A percentile compares a stretch with the other conserved stretches of the same genome.
Evolutionary conservation across 2,113 vertebrate genomes (phyloP).

Genomic region (Oncorhynchus gorbuscha): DNA sequence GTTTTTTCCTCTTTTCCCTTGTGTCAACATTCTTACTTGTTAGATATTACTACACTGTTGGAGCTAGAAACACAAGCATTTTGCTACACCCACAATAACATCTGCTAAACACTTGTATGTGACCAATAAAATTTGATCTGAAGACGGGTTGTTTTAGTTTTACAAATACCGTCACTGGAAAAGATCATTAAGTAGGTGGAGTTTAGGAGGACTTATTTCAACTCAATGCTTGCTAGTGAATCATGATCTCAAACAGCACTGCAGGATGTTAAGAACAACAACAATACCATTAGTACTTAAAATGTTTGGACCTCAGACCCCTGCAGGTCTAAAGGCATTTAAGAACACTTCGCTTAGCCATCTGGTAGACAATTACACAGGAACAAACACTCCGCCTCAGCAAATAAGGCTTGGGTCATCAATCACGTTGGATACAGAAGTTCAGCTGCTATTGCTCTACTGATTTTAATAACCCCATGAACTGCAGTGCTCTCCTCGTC

Average conservation of each 20-base stretch:
- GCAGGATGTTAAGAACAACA: slow-evolving; percentile 58
- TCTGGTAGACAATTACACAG: slow-evolving; percentile 82
- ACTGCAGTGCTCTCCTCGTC: slow-evolving; percentile 54
- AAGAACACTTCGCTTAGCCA: slow-evolving; percentile 82
- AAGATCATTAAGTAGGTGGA: slow-evolving; percentile 36
- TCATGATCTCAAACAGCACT: slow-evolving; percentile 47
- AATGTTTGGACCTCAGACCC: slow-evolving; percentile 68
- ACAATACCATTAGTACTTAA: slow-evolving; percentile 61
- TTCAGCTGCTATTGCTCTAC: slow-evolving; percentile 69
- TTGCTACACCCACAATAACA: too few species aligned
- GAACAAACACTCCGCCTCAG: slow-evolving; percentile 82
- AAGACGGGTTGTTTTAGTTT: slow-evolving; percentile 50
- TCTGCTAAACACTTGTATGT: too few species aligned
- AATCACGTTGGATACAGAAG: slow-evolving; percentile 76
- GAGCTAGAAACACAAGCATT: too few species aligned
- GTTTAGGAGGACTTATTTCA: slow-evolving; percentile 8
- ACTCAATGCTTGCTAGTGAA: slow-evolving; percentile 44
- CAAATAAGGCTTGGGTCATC: slow-evolving; percentile 80
- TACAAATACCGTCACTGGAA: slow-evolving; percentile 44
- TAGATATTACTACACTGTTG: too few species aligned
- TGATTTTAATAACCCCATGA: slow-evolving; percentile 75
- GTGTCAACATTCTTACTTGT: slow-evolving; percentile 29
- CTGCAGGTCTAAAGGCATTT: slow-evolving; percentile 76
- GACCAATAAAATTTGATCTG: too few species aligned
- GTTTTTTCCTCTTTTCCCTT: slow-evolving; percentile 11